These are phyloP conservation scores for Euproctis similis DNA, from an alignment of 2,888 invertebrate species.

Conservation along the genomic window DNA sequence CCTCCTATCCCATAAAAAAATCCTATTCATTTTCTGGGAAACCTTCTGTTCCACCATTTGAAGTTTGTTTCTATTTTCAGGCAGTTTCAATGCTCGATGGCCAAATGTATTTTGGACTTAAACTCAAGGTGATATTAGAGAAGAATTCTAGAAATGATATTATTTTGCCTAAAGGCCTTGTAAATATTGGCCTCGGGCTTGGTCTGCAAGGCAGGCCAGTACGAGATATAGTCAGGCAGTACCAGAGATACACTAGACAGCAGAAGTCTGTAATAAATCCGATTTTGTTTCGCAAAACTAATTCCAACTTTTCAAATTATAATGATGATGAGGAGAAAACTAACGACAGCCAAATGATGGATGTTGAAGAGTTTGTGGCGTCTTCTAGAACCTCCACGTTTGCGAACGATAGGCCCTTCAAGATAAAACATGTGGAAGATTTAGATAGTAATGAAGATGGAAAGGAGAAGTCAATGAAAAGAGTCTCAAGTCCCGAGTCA, in stretches of 20 bases:
- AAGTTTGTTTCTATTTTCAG: constrained; percentile 36
- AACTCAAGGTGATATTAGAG: constrained; percentile 38
- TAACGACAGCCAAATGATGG: constrained; percentile 2
- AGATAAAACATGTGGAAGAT: constrained; percentile 7
- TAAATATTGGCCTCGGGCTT: constrained; percentile 41
- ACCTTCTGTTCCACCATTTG: no score
- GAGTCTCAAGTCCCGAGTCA: not conserved
- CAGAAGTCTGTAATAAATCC: constrained; percentile 22
- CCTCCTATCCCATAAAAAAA: no score
- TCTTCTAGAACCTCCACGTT: not conserved
- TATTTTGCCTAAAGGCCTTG: constrained; percentile 48
- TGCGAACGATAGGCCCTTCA: not conserved
- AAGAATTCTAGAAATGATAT: constrained; percentile 18
- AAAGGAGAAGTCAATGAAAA: not conserved
- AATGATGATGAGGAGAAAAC: constrained; percentile 1
- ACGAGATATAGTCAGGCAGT: constrained; percentile 39
- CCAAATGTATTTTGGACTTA: constrained; percentile 38
- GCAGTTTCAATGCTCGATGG: constrained; percentile 57
- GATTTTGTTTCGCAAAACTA: constrained; percentile 16
- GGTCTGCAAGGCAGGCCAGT: constrained; percentile 42
- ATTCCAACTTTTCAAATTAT: constrained; percentile 2
- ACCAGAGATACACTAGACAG: constrained; percentile 34
- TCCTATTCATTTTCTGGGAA: no score
- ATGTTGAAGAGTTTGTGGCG: constrained; percentile 1
- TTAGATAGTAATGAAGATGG: constrained; percentile 2